These are phyloP conservation scores for Microcebus lehilahytsara DNA, from an alignment of 2,113 vertebrate species.

Conservation along the genomic window DNA sequence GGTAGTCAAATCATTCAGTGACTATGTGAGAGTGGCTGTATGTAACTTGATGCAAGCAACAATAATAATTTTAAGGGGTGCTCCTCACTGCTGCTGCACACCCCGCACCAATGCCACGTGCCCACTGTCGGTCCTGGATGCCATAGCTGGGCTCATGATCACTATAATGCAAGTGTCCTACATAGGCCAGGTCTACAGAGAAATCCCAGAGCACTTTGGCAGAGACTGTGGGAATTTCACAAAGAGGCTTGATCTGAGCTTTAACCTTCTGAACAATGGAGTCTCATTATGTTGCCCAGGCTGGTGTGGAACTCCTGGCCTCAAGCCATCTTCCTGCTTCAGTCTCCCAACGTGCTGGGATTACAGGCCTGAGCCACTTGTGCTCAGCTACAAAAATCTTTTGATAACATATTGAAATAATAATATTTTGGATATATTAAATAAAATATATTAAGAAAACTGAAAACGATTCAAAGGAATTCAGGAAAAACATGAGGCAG, in stretches of 20 bases:
- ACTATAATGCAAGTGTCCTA: conserved; percentile 93
- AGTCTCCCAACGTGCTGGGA: too few species aligned
- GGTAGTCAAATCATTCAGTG: not conserved
- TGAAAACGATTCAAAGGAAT: not conserved
- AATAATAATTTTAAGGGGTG: not conserved
- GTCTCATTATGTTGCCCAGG: too few species aligned
- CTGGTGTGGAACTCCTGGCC: too few species aligned
- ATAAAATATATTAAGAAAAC: too few species aligned
- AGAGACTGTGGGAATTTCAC: conserved; percentile 89
- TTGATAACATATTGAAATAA: too few species aligned
- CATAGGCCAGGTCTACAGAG: conserved; percentile 92
- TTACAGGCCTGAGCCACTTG: too few species aligned
- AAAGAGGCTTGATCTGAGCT: conserved; percentile 95
- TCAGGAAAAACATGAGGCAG: not conserved
- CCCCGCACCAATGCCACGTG: not conserved
- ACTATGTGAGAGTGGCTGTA: not conserved
- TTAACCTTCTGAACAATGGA: conserved; percentile 88
- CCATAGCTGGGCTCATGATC: conserved; percentile 84
- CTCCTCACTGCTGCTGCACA: too few species aligned
- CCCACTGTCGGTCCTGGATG: not conserved
- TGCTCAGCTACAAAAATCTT: too few species aligned
- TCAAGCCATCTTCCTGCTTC: too few species aligned
- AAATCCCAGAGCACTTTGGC: conserved; percentile 92
- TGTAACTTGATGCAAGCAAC: not conserved
- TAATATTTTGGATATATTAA: too few species aligned